Evolutionary conservation across 2,113 vertebrate species (phyloP), one percentile per base, ranked within the genome.

Genomic region (Oceanodroma tethys): DNA sequence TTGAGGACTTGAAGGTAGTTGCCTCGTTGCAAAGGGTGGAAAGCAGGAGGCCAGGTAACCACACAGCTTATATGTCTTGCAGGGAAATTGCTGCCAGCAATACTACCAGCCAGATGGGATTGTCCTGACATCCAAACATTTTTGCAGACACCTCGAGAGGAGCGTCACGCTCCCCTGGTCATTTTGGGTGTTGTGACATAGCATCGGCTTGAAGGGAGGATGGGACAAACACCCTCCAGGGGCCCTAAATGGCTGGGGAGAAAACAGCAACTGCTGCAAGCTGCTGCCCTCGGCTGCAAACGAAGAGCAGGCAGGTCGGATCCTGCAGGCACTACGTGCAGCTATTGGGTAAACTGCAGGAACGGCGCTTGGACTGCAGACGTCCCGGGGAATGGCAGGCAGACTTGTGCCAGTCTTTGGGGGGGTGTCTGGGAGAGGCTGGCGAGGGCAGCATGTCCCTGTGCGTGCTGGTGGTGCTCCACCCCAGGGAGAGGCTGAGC

Each of bases 51-150:
- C 10, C 60, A 22, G 25, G 70, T 74, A 62, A 71, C 25, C 45
- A 38, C 0, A 0, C 10, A 43, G 23, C 11, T 82, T n/a, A 1
- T 36, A 4, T 12, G 10, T 47, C 59, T 81, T 65, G 45, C 10
- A 7, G 79, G 50, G 55, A 71, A 53, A 34, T 36, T 43, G 27
- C n/a, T 65, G 34, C 43, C 40, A 71, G 56, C 42, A 34, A 2
- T 20, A 10, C 18, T 43, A 21, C 30, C 50, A 56, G 42, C 22
- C n/a, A 52, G 58, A n/a, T 9, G 16, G 58, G 47, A 22, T 55
- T 63, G 34, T 62, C 42, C 38, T 75, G 52, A 43, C 66, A 63
- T 43, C 58, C 16, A 3, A 86, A 47, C 1, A 3, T 47, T 88
- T 88, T 72, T 68, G 52, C 40, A 88, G 58, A 26, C 36, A 40